phyloP scores from a whole-genome alignment of 2,113 vertebrate species.

The Dinomys branickii region DNA sequence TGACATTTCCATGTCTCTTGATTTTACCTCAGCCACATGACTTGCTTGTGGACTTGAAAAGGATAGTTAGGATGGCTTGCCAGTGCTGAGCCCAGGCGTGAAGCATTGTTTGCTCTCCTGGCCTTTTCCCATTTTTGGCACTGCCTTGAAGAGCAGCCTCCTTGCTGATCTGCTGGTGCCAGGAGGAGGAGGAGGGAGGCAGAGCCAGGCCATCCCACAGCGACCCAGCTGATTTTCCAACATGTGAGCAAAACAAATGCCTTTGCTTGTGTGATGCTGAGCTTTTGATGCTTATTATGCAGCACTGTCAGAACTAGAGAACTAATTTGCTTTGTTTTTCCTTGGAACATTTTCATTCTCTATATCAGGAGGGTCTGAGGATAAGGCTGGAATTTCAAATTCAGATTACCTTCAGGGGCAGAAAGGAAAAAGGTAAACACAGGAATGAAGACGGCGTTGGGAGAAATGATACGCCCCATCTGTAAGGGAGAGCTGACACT shows the following conservation, averaged over 20 bases:
- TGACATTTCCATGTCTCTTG: not conserved
- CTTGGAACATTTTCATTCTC: not conserved
- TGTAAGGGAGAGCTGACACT: not conserved
- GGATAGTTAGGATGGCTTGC: not conserved
- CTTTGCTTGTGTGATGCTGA: not conserved
- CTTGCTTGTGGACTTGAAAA: slow-evolving; percentile 20
- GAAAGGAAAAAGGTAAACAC: not conserved
- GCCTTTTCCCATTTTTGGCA: not conserved
- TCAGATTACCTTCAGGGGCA: not conserved
- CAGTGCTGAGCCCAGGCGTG: not conserved
- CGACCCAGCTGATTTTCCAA: slow-evolving; percentile 7
- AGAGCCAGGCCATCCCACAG: not conserved
- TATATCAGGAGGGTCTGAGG: not conserved
- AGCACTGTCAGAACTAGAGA: not conserved
- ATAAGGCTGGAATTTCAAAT: not conserved
- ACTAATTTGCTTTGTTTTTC: not conserved
- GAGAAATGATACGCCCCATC: not conserved
- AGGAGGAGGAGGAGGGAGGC: not conserved
- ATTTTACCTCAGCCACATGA: not conserved
- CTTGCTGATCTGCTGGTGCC: not conserved
- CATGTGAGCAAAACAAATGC: not conserved
- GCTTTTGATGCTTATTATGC: not conserved
- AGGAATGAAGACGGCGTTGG: not conserved
- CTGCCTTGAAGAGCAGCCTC: not conserved
- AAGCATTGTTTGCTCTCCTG: not conserved